Conservation (phyloP, 1,140 invertebrate species). For the Antheraea pernyi region DNA sequence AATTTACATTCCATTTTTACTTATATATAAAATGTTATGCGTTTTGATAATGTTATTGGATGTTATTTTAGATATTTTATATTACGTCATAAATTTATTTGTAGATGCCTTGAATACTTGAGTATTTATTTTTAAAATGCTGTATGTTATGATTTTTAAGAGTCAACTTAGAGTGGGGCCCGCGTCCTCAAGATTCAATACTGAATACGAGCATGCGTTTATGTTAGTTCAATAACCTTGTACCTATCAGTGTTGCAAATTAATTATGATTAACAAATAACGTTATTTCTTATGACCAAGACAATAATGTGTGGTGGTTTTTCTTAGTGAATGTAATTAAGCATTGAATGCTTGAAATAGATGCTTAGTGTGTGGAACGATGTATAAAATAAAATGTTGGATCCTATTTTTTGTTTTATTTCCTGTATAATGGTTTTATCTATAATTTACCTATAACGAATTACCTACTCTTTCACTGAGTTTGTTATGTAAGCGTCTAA, state of each 20-base stretch:
- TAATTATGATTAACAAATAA: not conserved
- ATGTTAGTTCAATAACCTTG: not conserved
- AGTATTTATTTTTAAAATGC: not conserved
- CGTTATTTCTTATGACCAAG: not conserved
- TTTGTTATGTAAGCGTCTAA: too few relatives aligned
- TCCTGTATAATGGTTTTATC: too few relatives aligned
- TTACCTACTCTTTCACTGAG: too few relatives aligned
- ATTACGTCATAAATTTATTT: too few relatives aligned
- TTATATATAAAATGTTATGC: not conserved
- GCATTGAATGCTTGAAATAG: constrained; percentile 8
- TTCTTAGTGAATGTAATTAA: constrained; percentile 4
- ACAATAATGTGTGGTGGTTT: constrained; percentile 10
- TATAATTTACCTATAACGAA: too few relatives aligned
- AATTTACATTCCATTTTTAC: constrained; percentile 3
- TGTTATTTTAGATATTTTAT: too few relatives aligned
- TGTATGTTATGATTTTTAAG: not conserved
- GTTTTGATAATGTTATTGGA: too few relatives aligned
- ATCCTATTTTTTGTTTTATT: too few relatives aligned
- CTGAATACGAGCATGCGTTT: not conserved
- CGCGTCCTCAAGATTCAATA: not conserved
- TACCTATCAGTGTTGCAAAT: not conserved
- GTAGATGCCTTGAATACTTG: too few relatives aligned
- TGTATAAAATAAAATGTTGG: constrained; percentile 11
- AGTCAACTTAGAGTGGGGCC: not conserved
- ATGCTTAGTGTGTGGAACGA: not conserved